Evolutionary conservation across 2,888 invertebrate species (phyloP), one percentile per base, ranked within the genome.

Genomic region (Dynastes tityus): DNA sequence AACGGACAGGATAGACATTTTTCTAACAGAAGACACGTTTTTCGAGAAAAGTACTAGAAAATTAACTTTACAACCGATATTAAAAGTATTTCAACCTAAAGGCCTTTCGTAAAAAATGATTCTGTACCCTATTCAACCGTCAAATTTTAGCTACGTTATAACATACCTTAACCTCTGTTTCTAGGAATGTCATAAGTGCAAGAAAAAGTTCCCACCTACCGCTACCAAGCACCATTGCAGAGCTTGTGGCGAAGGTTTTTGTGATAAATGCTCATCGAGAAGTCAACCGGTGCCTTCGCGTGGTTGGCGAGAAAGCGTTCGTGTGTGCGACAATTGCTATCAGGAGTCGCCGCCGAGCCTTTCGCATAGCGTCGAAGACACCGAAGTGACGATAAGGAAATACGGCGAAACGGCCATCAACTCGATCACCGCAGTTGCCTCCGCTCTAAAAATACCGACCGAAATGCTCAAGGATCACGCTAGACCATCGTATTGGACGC

Each of bases 201-300:
- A 91, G 83, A 89, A 87, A 74, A 87, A 88, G 67, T 94, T 94
- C 84, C 89, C 90, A 73, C 86, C 88, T 70, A 89, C 89, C 55
- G 91, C 91, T 32, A 90, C 90, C 22, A 94, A 94, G 83, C 95
- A 94, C 85, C 95, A 95, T 85, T 95, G 95, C 84, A 92, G 95
- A 73, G 90, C 93, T 0, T 96, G 96, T 87, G 95, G 95, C 0
- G 92, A 94, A 86, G 96, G 95, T 0, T 95, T 95, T 84, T 96
- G 96, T 86, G 92, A 93, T 81, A 86, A 86, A 4, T 96, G 96
- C 85, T 94, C 95, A 1, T 90, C 91, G n/a, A 90, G 91, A 76
- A 90, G 90, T 75, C 90, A 92, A 84, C 91, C 93, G 22, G 95
- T 96, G 22, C 95, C 95, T 13, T 91, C 91, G 11, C 90, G 93